These are phyloP conservation scores for Galaxias olidus DNA, from an alignment of 2,797 vertebrate species.

Conservation along the genomic window DNA sequence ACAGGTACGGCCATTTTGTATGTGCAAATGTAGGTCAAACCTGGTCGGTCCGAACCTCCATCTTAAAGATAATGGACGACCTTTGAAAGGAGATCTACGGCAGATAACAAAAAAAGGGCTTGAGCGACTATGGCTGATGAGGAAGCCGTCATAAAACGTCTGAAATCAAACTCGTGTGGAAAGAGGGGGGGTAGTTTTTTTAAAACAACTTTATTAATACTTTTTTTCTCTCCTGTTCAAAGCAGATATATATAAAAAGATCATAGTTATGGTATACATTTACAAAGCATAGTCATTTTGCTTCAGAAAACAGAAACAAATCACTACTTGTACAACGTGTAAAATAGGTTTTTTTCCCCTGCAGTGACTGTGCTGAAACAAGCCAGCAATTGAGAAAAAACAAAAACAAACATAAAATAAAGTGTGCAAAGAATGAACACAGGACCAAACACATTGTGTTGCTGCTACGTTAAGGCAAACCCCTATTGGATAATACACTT, in stretches of 20 bases:
- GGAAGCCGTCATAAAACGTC: neutral
- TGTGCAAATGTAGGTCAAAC: too few species aligned
- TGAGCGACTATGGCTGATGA: too few species aligned
- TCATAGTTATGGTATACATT: constrained; percentile 69
- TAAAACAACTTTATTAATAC: constrained; percentile 79
- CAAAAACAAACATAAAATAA: constrained; percentile 81
- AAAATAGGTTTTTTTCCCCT: constrained; percentile 83
- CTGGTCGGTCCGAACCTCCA: too few species aligned
- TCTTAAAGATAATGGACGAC: too few species aligned
- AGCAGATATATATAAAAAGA: constrained; percentile 66
- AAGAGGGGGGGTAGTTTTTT: constrained; percentile 26
- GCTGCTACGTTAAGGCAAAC: constrained; percentile 97
- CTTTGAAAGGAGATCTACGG: too few species aligned
- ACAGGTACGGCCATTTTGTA: too few species aligned
- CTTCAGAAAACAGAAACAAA: constrained; percentile 95
- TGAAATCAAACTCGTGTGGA: neutral
- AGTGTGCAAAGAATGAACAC: constrained; percentile 82
- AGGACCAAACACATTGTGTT: constrained; percentile 78
- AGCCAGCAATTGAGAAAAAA: constrained; percentile 85
- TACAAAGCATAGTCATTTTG: constrained; percentile 84
- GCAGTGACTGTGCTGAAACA: constrained; percentile 81
- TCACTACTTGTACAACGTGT: constrained; percentile 85
- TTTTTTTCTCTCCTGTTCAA: constrained; percentile 64
- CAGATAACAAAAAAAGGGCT: too few species aligned
- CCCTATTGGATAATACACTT: constrained; percentile 82